Conservation (phyloP, 2,888 invertebrate species). For the Oscheius sp. region DNA sequence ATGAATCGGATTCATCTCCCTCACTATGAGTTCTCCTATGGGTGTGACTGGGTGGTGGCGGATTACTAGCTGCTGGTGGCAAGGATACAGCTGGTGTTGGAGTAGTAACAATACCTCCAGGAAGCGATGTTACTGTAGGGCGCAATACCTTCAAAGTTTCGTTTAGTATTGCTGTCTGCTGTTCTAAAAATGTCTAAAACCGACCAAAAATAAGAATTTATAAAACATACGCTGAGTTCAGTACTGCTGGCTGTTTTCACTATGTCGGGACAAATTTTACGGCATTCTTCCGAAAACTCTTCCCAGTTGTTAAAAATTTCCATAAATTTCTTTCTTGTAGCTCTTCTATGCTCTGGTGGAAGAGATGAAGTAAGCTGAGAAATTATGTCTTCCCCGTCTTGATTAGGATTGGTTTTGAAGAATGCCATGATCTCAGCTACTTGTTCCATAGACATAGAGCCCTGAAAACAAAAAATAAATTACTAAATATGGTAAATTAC, state of each 20-base stretch:
- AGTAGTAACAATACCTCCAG: conserved; percentile 22
- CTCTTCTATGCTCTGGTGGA: conserved; percentile 18
- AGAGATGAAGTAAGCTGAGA: conserved; percentile 10
- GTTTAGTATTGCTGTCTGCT: conserved; percentile 25
- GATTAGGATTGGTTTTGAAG: conserved; percentile 15
- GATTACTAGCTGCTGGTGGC: neutral
- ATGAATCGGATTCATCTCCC: conserved; percentile 25
- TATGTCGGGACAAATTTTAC: conserved; percentile 18
- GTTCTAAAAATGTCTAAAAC: conserved; percentile 16
- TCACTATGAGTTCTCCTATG: conserved; percentile 32
- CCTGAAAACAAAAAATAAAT: too few relatives aligned
- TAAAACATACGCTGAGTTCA: neutral
- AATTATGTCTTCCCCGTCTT: conserved; percentile 8
- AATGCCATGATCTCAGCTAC: conserved; percentile 13
- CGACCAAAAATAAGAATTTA: neutral
- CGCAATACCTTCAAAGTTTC: conserved; percentile 27
- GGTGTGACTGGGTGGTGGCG: neutral
- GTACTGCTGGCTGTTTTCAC: neutral
- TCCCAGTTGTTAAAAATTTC: conserved; percentile 24
- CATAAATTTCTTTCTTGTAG: conserved; percentile 19
- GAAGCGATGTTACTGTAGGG: conserved; percentile 16
- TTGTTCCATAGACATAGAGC: conserved; percentile 15
- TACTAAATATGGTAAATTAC: too few relatives aligned
- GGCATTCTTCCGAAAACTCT: neutral
- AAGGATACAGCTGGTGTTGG: neutral